Evolutionary conservation across 2,113 vertebrate genomes (phyloP).

Genomic region (human (Homo sapiens)): DNA sequence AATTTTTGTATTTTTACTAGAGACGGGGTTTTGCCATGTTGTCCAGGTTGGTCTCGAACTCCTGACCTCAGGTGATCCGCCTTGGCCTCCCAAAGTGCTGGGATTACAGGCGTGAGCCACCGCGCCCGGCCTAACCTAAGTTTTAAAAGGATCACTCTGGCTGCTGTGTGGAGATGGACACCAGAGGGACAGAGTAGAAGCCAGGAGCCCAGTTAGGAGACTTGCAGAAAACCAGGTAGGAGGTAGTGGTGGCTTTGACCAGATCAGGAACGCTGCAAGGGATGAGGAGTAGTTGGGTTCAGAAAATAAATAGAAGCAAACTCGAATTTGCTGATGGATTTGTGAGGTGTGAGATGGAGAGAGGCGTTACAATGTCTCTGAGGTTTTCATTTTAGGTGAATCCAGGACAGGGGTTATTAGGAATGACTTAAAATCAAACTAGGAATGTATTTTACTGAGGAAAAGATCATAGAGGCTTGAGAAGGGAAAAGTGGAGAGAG

Average conservation of each 20-base stretch:
- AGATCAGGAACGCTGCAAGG: neutral
- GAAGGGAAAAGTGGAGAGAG: neutral
- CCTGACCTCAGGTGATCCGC: too few species aligned
- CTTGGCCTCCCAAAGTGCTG: too few species aligned
- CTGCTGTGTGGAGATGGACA: neutral
- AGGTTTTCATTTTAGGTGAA: neutral
- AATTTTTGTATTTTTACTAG: too few species aligned
- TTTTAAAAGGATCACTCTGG: neutral
- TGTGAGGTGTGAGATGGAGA: neutral
- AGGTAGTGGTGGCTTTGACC: neutral
- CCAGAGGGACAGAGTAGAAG: neutral
- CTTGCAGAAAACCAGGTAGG: neutral
- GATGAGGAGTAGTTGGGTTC: neutral
- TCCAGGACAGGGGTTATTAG: neutral
- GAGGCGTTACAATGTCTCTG: neutral
- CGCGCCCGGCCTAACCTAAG: neutral
- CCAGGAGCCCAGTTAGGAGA: neutral
- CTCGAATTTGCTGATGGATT: neutral
- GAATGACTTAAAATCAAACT: neutral
- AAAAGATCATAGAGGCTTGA: neutral
- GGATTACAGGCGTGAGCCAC: too few species aligned
- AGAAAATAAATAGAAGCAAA: neutral
- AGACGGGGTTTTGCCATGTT: too few species aligned
- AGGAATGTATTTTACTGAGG: neutral
- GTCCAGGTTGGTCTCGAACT: too few species aligned